Conservation (phyloP, 2,888 invertebrate genomes). For the Crocallis elinguaria region DNA sequence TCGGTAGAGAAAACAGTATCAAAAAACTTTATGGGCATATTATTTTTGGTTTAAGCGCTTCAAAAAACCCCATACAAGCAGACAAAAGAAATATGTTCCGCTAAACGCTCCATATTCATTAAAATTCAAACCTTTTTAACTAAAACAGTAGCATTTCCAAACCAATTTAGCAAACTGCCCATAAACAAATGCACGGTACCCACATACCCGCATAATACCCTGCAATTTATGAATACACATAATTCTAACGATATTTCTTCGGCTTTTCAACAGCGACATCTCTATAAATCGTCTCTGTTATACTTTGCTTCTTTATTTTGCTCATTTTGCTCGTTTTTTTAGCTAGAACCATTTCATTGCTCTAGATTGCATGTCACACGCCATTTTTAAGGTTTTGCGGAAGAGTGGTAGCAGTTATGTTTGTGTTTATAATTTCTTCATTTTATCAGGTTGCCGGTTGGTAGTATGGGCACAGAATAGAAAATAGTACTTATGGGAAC, state of each 20-base stretch:
- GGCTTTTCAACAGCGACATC: conserved; percentile 45
- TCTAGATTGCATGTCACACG: conserved; percentile 55
- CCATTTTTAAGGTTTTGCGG: conserved; percentile 36
- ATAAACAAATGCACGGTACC: conserved; percentile 21
- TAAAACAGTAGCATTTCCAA: neutral
- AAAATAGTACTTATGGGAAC: conserved; percentile 19
- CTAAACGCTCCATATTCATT: neutral
- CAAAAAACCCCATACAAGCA: no score
- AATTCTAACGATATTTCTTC: conserved; percentile 43
- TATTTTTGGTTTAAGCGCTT: no score
- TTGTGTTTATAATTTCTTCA: conserved; percentile 51
- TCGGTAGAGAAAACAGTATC: no score
- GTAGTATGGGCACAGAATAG: no score
- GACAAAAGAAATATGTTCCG: no score
- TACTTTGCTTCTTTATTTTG: conserved; percentile 20
- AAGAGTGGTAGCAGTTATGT: conserved; percentile 36
- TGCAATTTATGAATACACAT: conserved; percentile 38
- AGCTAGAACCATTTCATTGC: conserved; percentile 43
- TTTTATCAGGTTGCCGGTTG: conserved; percentile 44
- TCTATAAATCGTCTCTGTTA: conserved; percentile 50
- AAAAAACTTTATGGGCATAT: no score
- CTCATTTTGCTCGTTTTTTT: conserved; percentile 22
- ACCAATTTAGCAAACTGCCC: conserved; percentile 25
- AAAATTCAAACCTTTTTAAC: neutral
- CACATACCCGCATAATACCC: conserved; percentile 27